Conservation (phyloP, 2,113 vertebrate genomes). For the Calyptommatus sinebrachiatus region DNA sequence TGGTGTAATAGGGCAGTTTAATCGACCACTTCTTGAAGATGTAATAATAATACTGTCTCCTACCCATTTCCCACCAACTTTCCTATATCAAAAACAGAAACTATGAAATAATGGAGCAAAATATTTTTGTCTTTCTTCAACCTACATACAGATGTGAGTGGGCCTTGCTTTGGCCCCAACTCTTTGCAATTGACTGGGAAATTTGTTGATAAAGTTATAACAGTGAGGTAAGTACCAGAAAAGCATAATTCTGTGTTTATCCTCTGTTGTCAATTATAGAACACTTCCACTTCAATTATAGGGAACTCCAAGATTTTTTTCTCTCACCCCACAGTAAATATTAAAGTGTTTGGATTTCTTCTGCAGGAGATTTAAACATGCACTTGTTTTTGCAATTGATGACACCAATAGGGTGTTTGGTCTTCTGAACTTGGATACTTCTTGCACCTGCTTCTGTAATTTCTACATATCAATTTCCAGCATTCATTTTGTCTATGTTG, state of each 20-base stretch:
- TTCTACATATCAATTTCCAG: not conserved
- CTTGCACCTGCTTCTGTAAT: too few relatives aligned
- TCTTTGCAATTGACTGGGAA: constrained; percentile 82
- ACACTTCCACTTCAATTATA: not conserved
- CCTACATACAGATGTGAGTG: constrained; percentile 80
- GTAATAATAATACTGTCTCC: too few relatives aligned
- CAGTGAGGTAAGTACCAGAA: constrained; percentile 78
- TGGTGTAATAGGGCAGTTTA: not conserved
- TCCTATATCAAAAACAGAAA: not conserved
- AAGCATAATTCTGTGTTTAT: not conserved
- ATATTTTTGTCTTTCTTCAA: constrained; percentile 32
- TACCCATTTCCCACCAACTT: too few relatives aligned
- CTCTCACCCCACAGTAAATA: too few relatives aligned
- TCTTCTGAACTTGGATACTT: too few relatives aligned
- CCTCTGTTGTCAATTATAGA: not conserved
- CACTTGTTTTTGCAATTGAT: not conserved
- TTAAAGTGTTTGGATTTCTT: too few relatives aligned
- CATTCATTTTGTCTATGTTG: not conserved
- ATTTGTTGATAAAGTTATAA: constrained; percentile 82
- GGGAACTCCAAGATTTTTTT: not conserved
- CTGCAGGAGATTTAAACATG: not conserved
- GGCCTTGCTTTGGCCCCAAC: constrained; percentile 76
- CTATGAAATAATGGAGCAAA: not conserved
- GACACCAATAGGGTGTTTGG: not conserved
- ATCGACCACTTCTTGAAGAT: not conserved